Evolutionary conservation across 2,797 vertebrate species (phyloP).

Genomic region (Mus caroli): DNA sequence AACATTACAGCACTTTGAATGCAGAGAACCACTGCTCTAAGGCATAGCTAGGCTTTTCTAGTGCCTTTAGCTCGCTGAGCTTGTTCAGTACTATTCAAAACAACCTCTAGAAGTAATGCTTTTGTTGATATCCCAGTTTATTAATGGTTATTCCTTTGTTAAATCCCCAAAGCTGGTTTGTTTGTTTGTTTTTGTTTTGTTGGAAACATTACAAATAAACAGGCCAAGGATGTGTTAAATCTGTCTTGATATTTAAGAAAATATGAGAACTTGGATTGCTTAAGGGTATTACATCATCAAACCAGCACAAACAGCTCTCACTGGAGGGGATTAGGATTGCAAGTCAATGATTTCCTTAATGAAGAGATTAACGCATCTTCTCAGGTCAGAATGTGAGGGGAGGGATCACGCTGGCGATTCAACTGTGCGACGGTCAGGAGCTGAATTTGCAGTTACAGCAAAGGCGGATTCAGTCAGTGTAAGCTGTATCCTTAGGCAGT

Average conservation of each 20-base stretch:
- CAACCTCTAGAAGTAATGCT: conserved; percentile 70
- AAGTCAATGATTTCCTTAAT: conserved; percentile 8
- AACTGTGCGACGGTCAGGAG: neutral
- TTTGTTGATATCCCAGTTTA: conserved; percentile 71
- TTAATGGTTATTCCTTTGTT: conserved; percentile 68
- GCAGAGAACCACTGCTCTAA: neutral
- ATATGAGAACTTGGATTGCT: neutral
- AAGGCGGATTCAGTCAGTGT: neutral
- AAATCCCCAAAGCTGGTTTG: conserved; percentile 66
- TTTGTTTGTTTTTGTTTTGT: neutral
- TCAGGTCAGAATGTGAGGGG: neutral
- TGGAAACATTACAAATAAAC: conserved; percentile 80
- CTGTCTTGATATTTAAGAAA: conserved; percentile 75
- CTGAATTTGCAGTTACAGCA: conserved; percentile 36
- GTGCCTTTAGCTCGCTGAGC: neutral
- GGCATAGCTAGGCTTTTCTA: neutral
- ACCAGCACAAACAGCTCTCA: neutral
- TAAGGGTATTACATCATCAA: conserved; percentile 20
- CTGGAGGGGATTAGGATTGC: neutral
- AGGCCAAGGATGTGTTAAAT: conserved; percentile 62
- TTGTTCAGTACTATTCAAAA: conserved; percentile 16
- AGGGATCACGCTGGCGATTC: neutral
- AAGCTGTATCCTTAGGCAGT: neutral
- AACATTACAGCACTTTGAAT: too few relatives aligned
- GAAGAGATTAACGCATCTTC: conserved; percentile 23